phyloP scores from a whole-genome alignment of 2,113 vertebrate species.

The Shinisaurus crocodilurus region DNA sequence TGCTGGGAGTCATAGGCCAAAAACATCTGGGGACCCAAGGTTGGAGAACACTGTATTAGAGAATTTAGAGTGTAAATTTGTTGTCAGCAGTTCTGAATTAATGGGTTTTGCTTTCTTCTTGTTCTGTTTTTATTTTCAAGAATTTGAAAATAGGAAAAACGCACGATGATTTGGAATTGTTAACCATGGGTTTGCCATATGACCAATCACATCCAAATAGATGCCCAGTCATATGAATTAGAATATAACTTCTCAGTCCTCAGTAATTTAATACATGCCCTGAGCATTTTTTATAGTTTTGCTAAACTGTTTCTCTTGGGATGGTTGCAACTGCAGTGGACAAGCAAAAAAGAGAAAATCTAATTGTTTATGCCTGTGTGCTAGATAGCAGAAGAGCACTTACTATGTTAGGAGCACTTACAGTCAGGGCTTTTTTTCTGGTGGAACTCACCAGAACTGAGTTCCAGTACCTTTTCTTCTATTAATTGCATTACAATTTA shows the following conservation, averaged over 20 bases:
- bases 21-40: too few relatives aligned
- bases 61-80: too few relatives aligned
- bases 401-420: slow-evolving; percentile 44
- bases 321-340: slow-evolving; percentile 21
- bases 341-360: slow-evolving; percentile 32
- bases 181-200: background rate
- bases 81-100: background rate
- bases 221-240: background rate
- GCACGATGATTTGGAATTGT: background rate
- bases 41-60: too few relatives aligned
- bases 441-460: too few relatives aligned
- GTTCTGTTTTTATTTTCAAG: slow-evolving; percentile 15
- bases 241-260: background rate
- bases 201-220: background rate
- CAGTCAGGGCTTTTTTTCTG: too few relatives aligned
- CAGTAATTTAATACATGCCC: background rate
- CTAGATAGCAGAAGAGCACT: slow-evolving; percentile 28
- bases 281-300: background rate
- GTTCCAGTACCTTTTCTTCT: too few relatives aligned
- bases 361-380: slow-evolving; percentile 31
- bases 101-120: background rate
- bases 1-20: too few relatives aligned
- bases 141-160: background rate
- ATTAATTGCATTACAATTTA: too few relatives aligned
- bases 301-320: slow-evolving; percentile 19